Evolutionary conservation across 2,113 vertebrate species (phyloP).

Genomic region (Campylomormyrus numenius): DNA sequence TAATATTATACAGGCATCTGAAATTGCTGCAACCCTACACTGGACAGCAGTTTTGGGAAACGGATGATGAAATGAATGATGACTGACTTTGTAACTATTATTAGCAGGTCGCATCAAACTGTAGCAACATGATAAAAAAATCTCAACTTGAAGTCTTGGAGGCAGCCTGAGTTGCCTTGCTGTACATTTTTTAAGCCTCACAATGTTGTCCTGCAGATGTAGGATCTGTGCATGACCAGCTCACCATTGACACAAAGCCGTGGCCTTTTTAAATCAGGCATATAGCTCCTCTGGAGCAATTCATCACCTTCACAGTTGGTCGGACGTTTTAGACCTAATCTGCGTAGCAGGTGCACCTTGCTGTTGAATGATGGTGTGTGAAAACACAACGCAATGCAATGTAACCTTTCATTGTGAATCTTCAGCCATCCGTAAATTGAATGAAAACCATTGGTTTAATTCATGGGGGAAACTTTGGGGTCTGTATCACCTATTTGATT

Average conservation of each 20-base stretch:
- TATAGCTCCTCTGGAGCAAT: background rate
- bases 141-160: background rate
- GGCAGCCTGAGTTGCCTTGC: background rate
- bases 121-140: background rate
- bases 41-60: background rate
- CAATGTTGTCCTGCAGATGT: background rate
- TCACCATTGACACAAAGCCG: background rate
- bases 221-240: background rate
- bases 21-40: background rate
- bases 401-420: background rate
- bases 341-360: background rate
- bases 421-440: background rate
- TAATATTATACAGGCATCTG: background rate
- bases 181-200: background rate
- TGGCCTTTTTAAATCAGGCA: constrained; percentile 2
- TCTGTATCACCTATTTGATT: background rate
- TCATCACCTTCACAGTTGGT: background rate
- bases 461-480: background rate
- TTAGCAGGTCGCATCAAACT: background rate
- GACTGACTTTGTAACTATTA: background rate
- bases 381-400: background rate
- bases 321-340: background rate
- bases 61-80: background rate
- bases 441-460: background rate
- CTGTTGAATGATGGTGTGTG: background rate